These are phyloP conservation scores for Operophtera brumata DNA, from an alignment of 2,888 invertebrate genomes.

Conservation along the genomic window DNA sequence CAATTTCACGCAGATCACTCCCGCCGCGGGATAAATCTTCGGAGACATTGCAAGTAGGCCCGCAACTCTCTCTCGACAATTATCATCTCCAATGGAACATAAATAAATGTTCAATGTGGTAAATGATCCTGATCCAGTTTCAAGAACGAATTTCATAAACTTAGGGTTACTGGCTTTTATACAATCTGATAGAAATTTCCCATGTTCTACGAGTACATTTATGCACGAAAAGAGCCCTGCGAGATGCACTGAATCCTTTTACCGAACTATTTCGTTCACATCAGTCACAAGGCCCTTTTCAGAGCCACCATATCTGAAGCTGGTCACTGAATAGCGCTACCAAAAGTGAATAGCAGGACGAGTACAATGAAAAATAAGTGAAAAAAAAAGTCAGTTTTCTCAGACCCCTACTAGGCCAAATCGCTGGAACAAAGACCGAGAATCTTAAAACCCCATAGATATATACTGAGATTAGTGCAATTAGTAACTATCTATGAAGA, in stretches of 20 bases:
- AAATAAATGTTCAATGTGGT: background rate
- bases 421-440: background rate
- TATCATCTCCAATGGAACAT: constrained; percentile 8
- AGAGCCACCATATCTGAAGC: too few relatives aligned
- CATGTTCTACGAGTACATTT: too few relatives aligned
- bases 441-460: constrained; percentile 8
- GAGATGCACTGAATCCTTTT: too few relatives aligned
- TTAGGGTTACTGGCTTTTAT: too few relatives aligned
- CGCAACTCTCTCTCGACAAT: constrained; percentile 3
- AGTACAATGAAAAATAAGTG: too few relatives aligned
- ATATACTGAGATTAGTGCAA: constrained; percentile 21
- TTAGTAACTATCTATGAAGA: constrained; percentile 22
- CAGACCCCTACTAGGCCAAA: background rate
- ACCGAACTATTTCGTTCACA: too few relatives aligned
- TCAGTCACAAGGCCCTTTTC: too few relatives aligned
- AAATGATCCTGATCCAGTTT: background rate
- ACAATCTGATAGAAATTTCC: too few relatives aligned
- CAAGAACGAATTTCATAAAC: background rate
- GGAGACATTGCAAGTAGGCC: background rate
- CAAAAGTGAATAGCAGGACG: too few relatives aligned
- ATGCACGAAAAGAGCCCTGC: too few relatives aligned
- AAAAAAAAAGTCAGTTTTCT: too few relatives aligned
- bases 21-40: constrained; percentile 10
- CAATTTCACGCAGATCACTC: constrained; percentile 24
- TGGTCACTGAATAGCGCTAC: too few relatives aligned